Percentiles rank a stretch among this genome's conserved stretches.
Evolutionary conservation across 30 jellyfish, hydroid and myxozoan genomes (phyloP).

Genomic region (Calvadosia cruxmelitensis): DNA sequence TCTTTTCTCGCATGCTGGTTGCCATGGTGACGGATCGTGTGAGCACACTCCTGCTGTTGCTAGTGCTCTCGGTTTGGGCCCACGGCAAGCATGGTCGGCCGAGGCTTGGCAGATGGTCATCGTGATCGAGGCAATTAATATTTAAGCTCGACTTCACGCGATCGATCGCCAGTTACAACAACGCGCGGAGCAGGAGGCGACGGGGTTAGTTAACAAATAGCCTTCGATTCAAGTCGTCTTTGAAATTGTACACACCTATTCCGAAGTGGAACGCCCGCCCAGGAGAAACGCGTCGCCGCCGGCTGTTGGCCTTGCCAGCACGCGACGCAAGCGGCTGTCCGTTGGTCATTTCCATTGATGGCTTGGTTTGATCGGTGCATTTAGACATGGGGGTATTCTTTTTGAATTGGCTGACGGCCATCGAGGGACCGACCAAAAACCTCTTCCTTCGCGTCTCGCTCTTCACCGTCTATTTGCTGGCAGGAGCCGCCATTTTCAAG

Average conservation of each 20-base stretch:
- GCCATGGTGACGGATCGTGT: no score
- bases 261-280: no score
- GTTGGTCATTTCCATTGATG: background rate
- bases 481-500: constrained; percentile 77
- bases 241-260: no score
- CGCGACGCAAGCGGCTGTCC: background rate
- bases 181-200: background rate
- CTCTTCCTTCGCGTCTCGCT: constrained; percentile 46
- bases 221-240: background rate
- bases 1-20: no score
- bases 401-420: constrained; percentile 64
- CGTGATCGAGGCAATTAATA: background rate
- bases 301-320: no score
- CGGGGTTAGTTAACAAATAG: background rate
- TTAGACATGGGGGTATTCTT: constrained; percentile 72
- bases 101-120: background rate
- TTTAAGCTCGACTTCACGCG: background rate
- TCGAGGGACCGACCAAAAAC: constrained; percentile 81
- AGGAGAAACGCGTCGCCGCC: no score
- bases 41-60: no score
- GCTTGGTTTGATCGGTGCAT: background rate
- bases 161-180: background rate
- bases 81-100: no score
- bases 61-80: no score
- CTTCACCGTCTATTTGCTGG: constrained; percentile 50